Percentiles rank a stretch among this genome's conserved stretches.
Evolutionary conservation across 2,797 vertebrate species (phyloP).

Genomic region (Acipenser ruthenus): DNA sequence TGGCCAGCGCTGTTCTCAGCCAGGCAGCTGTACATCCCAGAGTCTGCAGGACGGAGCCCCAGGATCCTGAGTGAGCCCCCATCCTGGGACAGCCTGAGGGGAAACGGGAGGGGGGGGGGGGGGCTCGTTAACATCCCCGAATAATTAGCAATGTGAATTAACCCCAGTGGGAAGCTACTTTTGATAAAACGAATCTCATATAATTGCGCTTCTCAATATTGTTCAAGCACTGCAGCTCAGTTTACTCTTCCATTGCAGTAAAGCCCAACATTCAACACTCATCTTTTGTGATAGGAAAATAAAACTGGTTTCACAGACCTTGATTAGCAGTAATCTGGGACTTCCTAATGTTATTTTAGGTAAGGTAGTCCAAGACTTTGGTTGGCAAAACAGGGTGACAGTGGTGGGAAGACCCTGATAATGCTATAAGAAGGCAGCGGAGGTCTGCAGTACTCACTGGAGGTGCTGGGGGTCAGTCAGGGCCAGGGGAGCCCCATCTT

Average conservation of each 20-base stretch:
- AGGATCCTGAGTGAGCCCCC: constrained; percentile 65
- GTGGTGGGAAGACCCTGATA: not conserved
- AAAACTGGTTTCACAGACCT: too few species aligned
- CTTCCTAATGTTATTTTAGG: too few species aligned
- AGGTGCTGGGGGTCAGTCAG: constrained; percentile 33
- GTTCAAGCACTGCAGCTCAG: too few species aligned
- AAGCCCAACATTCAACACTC: too few species aligned
- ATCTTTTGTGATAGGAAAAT: too few species aligned
- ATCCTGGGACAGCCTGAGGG: constrained; percentile 56
- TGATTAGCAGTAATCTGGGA: too few species aligned
- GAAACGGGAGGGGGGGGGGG: not conserved
- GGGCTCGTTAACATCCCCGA: not conserved
- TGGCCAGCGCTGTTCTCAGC: constrained; percentile 67
- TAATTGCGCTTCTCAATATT: too few species aligned
- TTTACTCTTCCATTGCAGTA: too few species aligned
- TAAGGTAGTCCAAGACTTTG: too few species aligned
- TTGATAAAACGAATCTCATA: too few species aligned
- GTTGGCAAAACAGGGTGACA: too few species aligned
- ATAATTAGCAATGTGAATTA: not conserved
- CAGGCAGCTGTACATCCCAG: constrained; percentile 77
- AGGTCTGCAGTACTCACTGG: constrained; percentile 47
- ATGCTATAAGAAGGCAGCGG: not conserved
- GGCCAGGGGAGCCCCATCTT: constrained; percentile 64
- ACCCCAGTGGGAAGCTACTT: too few species aligned
- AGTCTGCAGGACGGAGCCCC: constrained; percentile 55